Percentiles rank a stretch among this genome's conserved stretches.
Conservation (phyloP, 2,113 vertebrate species). For the Zosterops hypoxanthus region DNA sequence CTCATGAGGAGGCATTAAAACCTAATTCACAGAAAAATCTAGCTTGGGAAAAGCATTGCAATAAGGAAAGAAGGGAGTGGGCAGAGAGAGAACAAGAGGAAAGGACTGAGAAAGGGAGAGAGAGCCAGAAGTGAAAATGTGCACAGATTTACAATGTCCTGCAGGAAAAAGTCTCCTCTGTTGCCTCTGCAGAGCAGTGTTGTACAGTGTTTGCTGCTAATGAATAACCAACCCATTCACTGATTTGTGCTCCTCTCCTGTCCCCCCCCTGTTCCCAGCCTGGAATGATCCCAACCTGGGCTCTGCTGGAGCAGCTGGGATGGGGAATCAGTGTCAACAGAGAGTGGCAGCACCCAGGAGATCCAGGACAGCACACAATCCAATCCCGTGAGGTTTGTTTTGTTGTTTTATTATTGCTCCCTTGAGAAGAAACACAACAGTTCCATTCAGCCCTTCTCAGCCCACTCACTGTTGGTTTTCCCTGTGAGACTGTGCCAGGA, state of each 20-base stretch:
- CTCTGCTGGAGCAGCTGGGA: background rate
- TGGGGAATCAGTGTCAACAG: rapidly evolving
- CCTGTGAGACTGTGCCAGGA: background rate
- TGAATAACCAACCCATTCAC: background rate
- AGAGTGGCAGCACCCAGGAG: background rate
- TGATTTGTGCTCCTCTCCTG: background rate
- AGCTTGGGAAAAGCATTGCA: background rate
- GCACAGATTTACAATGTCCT: background rate
- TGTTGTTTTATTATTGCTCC: background rate
- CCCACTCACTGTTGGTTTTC: background rate
- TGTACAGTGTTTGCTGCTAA: background rate
- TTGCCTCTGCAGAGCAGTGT: background rate
- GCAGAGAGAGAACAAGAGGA: background rate
- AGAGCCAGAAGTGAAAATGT: background rate
- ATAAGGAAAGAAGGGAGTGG: background rate
- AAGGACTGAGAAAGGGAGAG: background rate
- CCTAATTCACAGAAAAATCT: slow-evolving; percentile 20
- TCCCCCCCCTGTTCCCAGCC: rapidly evolving
- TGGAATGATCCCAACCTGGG: rapidly evolving
- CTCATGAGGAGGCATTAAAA: slow-evolving; percentile 26
- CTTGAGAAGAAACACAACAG: background rate
- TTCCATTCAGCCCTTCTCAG: background rate
- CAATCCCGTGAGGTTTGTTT: rapidly evolving
- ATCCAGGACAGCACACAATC: background rate
- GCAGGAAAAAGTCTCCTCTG: background rate